Conservation (phyloP, 2,113 vertebrate species). For the Hippoglossus stenolepis region DNA sequence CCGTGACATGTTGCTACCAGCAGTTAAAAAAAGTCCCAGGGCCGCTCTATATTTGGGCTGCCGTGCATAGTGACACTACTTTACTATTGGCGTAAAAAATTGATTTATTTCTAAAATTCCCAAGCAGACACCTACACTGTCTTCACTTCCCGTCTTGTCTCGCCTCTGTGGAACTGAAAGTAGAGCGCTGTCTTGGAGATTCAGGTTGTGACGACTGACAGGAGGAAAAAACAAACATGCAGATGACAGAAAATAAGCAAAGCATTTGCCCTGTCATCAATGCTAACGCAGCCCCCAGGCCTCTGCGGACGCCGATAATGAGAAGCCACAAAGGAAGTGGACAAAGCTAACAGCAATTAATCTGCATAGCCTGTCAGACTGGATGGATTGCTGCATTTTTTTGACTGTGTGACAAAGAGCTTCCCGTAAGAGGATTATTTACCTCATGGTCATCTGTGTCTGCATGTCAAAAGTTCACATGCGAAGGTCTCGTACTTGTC, state of each 20-base stretch:
- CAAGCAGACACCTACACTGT: background rate
- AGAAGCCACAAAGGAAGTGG: slow-evolving; percentile 36
- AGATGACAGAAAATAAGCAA: slow-evolving; percentile 2
- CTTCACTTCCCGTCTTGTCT: slow-evolving; percentile 39
- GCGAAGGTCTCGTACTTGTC: slow-evolving; percentile 24
- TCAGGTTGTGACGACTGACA: background rate
- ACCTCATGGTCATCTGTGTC: slow-evolving; percentile 52
- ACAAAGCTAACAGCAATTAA: slow-evolving; percentile 52
- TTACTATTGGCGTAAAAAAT: background rate
- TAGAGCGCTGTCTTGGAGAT: background rate
- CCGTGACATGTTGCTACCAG: background rate
- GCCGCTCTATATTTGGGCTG: background rate
- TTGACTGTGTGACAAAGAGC: slow-evolving; percentile 58
- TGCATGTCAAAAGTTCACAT: slow-evolving; percentile 56
- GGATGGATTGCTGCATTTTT: slow-evolving; percentile 56
- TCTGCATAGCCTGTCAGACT: slow-evolving; percentile 64
- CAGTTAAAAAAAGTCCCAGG: background rate
- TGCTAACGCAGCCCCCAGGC: slow-evolving; percentile 29
- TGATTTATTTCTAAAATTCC: slow-evolving; percentile 5
- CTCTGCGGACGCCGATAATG: slow-evolving; percentile 27
- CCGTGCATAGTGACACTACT: background rate
- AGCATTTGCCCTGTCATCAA: slow-evolving; percentile 11
- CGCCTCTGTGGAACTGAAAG: slow-evolving; percentile 53
- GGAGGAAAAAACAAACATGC: background rate
- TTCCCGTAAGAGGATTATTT: slow-evolving; percentile 75